Base-by-base conservation (phyloP, 2,797 vertebrate genomes). In the Alosa sapidissima region DNA sequence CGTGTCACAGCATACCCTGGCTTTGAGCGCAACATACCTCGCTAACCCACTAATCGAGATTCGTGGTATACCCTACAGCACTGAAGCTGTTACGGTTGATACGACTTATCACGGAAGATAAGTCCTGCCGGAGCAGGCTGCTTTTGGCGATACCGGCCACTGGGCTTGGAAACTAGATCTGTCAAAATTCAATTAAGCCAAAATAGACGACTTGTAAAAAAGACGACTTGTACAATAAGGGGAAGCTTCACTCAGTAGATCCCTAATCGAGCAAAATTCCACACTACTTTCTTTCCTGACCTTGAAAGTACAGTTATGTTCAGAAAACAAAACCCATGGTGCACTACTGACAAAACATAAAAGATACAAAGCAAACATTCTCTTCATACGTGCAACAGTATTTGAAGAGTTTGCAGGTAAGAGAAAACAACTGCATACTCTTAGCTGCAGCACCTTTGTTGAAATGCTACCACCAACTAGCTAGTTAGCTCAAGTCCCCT, bases 271-370 rank as follows among this genome's bases (percentile, higher is more conserved):
- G 2, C 14, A 4, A 7, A 45, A 78, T 47, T 2, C 72, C 16
- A 78, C 1, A 78, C 72, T 78, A 21, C 41, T 78, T 47, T 10
- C 60, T 28, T 75, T 78, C 16, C 72, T 78, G 72, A 78, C 72
- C 72, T 78, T 78, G 72, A 78, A 78, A 6, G 28, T 47, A 2
- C 14, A 11, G 2, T 19, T 16, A 78, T 78, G 5, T 78, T 21
- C 16, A 47, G 41, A 9, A 78, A 45, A 62, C n/a, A 41, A 78
- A 78, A 21, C 36, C 0, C 16, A 55, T 1, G 5, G 54, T 0
- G 54, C 19, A 55, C 55, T 21, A 19, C 2, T 55, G 54, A 21
- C 16, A 55, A 21, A 21, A 19, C 16, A 19, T 5, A 16, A 16
- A 55, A 54, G 1, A 36, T 1, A 47, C 2, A 21, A 19, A 8